These are phyloP conservation scores for Sus cebifrons DNA, from an alignment of 2,797 vertebrate genomes.

Conservation along the genomic window DNA sequence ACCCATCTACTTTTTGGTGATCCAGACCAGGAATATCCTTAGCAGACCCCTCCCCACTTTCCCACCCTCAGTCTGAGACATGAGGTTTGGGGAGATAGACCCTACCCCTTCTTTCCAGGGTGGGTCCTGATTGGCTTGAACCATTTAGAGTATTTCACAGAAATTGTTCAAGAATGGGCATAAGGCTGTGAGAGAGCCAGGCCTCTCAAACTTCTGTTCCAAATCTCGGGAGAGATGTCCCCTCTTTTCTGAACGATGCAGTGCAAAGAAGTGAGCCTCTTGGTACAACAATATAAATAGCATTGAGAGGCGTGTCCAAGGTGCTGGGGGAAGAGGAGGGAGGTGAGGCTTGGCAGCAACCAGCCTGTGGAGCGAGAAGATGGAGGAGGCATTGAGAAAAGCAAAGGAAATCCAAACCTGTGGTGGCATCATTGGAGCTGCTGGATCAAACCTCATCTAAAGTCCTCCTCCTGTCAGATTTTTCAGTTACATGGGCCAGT, in stretches of 20 bases:
- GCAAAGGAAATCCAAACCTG: background rate
- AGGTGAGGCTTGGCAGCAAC: background rate
- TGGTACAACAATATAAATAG: background rate
- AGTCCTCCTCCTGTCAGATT: background rate
- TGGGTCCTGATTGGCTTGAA: background rate
- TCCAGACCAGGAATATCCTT: background rate
- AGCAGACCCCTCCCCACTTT: background rate
- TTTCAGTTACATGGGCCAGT: background rate
- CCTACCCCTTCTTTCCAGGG: background rate
- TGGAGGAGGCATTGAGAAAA: conserved; percentile 11
- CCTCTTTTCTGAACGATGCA: background rate
- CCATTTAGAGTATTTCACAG: background rate
- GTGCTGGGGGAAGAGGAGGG: background rate
- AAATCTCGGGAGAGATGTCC: background rate
- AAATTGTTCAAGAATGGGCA: background rate
- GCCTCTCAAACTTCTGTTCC: background rate
- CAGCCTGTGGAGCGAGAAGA: background rate
- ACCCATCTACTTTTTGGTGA: background rate
- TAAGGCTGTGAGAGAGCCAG: background rate
- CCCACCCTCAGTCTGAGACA: background rate
- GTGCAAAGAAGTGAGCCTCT: background rate
- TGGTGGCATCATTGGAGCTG: background rate
- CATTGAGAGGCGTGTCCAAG: background rate
- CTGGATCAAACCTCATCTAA: conserved; percentile 53
- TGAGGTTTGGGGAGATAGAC: background rate